Evolutionary conservation across 2,113 vertebrate genomes (phyloP), one percentile per base, ranked within the genome.

Genomic region (Trochalopteron elliotii): DNA sequence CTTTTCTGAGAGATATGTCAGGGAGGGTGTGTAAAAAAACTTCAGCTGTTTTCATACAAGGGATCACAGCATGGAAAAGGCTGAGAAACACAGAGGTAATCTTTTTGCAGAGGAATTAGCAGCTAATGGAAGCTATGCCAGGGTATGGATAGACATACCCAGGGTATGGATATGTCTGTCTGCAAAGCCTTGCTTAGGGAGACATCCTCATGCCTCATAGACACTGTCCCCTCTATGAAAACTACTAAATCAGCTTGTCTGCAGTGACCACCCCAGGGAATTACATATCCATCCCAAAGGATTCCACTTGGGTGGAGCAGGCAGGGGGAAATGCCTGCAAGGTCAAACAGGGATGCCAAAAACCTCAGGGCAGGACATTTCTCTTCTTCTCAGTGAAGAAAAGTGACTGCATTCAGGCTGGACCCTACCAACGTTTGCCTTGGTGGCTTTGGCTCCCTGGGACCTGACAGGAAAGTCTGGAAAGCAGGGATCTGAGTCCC

Each of bases 191-290:
- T 42, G 57, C 42, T 39, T 31, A 1, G 17, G 23, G 42, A 84
- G 16, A 40, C 21, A 42, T 68, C 24, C 50, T 72, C 2, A 0
- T 13, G 7, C 42, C 40, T 83, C 57, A 24, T 0, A n/a, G 61
- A 57, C 7, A 1, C 35, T 37, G n/a, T 40, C 9, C 11, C 25
- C n/a, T 61, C 61, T 76, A 57, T 63, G 35, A 53, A 61, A 25
- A 16, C 12, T 63, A 47, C 50, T 68, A 44, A 77, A 78, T 45
- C 55, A 63, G 28, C 24, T 25, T 75, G 16, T 56, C 63, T 33
- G 31, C 35, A 60, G 28, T 52, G 45, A 44, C 20, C 18, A 4
- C 12, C 39, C 13, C 7, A 7, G 22, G 9, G 20, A 15, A 63
- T 42, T 35, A 50, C 2, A 15, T 27, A 31, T 31, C 24, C 60